A percentile compares a stretch with the other conserved stretches of the same genome.
Evolutionary conservation across 2,797 vertebrate genomes (phyloP).

Genomic region (Cryptoprocta ferox): DNA sequence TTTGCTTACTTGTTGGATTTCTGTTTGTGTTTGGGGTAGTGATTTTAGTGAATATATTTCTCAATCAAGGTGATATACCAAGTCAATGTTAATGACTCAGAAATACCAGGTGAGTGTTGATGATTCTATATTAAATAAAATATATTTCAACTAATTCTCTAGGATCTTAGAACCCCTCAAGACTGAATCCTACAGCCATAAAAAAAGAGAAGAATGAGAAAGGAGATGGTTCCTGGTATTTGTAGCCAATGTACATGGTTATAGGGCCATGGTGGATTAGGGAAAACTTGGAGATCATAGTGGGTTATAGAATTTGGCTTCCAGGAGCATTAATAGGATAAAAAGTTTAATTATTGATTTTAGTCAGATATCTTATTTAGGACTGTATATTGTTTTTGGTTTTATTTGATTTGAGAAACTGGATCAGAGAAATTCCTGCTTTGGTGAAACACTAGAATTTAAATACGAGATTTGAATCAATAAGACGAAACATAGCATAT

Average conservation of each 20-base stretch:
- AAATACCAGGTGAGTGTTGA: background rate
- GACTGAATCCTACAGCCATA: background rate
- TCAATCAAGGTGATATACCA: background rate
- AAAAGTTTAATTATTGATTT: background rate
- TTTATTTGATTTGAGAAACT: background rate
- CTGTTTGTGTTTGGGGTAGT: background rate
- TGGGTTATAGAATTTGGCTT: background rate
- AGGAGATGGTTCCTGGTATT: background rate
- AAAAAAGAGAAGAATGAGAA: background rate
- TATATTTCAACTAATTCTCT: background rate
- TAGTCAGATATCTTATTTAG: background rate
- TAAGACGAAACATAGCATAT: background rate
- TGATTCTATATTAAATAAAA: background rate
- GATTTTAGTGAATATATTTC: background rate
- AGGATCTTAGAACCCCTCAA: background rate
- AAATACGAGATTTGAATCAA: background rate
- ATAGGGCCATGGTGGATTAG: background rate
- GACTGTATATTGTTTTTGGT: background rate
- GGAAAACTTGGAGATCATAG: background rate
- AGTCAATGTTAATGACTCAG: background rate
- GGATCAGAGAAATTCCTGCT: background rate
- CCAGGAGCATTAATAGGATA: background rate
- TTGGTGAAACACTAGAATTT: conserved; percentile 9
- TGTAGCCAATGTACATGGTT: background rate
- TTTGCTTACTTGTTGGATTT: background rate